Evolutionary conservation across 2,888 invertebrate species (phyloP).

Genomic region (Polyommatus iphigenia): DNA sequence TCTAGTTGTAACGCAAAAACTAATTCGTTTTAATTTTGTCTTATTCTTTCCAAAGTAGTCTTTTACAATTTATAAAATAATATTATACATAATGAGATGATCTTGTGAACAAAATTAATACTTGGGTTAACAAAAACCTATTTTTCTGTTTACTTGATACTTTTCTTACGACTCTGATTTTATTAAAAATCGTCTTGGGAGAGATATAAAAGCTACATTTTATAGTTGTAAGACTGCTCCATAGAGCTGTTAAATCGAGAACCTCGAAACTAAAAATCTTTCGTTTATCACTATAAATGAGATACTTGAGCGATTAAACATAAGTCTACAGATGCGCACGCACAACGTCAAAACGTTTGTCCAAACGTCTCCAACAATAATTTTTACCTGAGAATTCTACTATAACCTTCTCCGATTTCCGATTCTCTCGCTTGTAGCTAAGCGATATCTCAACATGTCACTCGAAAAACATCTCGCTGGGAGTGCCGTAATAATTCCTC

Average conservation of each 20-base stretch:
- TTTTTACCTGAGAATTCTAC: neutral
- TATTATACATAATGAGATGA: neutral
- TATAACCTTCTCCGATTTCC: neutral
- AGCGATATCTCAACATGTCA: neutral
- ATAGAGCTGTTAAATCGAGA: neutral
- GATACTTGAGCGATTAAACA: constrained; percentile 17
- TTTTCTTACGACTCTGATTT: neutral
- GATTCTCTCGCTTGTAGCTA: neutral
- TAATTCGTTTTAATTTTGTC: neutral
- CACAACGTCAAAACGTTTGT: neutral
- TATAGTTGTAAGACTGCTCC: neutral
- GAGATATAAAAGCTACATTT: neutral
- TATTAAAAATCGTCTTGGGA: neutral
- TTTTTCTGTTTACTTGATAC: neutral
- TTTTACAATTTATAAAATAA: neutral
- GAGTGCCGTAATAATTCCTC: neutral
- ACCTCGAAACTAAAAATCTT: neutral
- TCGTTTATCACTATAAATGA: constrained; percentile 6
- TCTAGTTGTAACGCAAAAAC: neutral
- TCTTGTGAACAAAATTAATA: neutral
- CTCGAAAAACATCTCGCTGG: neutral
- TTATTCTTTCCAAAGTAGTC: neutral
- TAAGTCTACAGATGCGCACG: neutral
- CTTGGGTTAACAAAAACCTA: neutral
- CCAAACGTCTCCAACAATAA: neutral